Conservation (phyloP, 2,888 invertebrate genomes). For the Polylopha cassiicola region DNA sequence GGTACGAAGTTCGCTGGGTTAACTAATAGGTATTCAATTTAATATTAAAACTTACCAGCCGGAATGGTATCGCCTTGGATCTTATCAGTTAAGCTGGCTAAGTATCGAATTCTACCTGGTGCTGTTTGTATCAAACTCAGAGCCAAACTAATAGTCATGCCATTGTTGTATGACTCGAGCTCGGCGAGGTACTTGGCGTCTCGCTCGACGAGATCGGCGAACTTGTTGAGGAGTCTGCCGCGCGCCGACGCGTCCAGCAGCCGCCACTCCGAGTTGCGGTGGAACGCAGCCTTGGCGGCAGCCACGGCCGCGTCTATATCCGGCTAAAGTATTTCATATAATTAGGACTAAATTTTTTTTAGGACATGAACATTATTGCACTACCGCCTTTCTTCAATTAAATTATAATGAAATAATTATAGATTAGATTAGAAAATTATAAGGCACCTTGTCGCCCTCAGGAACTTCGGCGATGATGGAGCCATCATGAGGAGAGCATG, state of each 20-base stretch:
- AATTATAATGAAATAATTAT: too few relatives aligned
- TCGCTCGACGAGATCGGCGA: slow-evolving; percentile 87
- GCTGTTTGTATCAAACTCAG: slow-evolving; percentile 73
- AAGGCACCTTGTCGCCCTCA: slow-evolving; percentile 91
- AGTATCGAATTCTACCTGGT: slow-evolving; percentile 83
- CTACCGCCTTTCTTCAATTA: too few relatives aligned
- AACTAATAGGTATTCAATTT: too few relatives aligned
- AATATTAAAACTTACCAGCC: slow-evolving; percentile 37
- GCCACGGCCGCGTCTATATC: slow-evolving; percentile 85
- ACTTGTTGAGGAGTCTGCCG: slow-evolving; percentile 82
- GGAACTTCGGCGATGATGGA: slow-evolving; percentile 84
- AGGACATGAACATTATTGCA: slow-evolving; percentile 20
- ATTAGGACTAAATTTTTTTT: neutral
- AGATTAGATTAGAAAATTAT: too few relatives aligned
- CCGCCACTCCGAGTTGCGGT: slow-evolving; percentile 83
- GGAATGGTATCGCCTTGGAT: slow-evolving; percentile 86
- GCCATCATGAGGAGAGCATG: slow-evolving; percentile 85
- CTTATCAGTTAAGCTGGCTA: slow-evolving; percentile 94
- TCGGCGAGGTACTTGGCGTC: slow-evolving; percentile 85
- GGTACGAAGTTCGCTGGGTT: too few relatives aligned
- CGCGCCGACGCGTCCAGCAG: slow-evolving; percentile 88
- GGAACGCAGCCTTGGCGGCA: slow-evolving; percentile 85
- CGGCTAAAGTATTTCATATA: slow-evolving; percentile 48
- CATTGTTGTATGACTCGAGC: slow-evolving; percentile 94
- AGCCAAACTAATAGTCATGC: slow-evolving; percentile 84